Base-by-base conservation (phyloP, 2,797 vertebrate species). In the Chelmon rostratus region DNA sequence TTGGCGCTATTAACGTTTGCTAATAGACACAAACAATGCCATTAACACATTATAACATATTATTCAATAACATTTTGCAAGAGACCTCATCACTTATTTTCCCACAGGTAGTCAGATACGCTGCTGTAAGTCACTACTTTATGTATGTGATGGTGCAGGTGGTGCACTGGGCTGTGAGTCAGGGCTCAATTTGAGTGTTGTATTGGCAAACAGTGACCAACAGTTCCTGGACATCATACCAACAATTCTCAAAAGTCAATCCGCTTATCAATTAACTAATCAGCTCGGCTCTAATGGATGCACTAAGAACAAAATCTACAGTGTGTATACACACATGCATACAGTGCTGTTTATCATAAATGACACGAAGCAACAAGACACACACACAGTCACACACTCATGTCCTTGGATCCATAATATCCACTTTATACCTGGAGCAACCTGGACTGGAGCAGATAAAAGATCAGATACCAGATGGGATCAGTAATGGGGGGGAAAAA, bases 391-490 rank as follows among this genome's bases (percentile, higher is more conserved):
- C 37, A 65, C 47, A 69, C 66, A 58, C 46, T 66, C 13, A 53
- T 25, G 68, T 62, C 38, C 72, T 76, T 68, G 21, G 3, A 85
- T 73, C 57, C 58, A 70, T 59, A 56, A 73, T 37, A 49, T 77
- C 47, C 66, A 72, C 68, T 87, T 77, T 70, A 81, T 69, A 82
- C 19, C 40, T 63, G 49, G 66, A 76, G 74, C 63, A 77, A 42
- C 31, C 69, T 21, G 10, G 16, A 75, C 59, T 12, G 37, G 52
- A 63, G 35, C 65, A 81, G 77, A 91, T 83, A 54, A 88, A 75
- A 88, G 63, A 85, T 83, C 74, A 54, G 67, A 89, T 77, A 73
- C 38, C 49, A 83, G 85, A 79, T 76, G 25, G 87, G 84, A 90
- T 91, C 83, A 88, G 33, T 28, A 46, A 33, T 57, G 23, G 10